Evolutionary conservation across 1,140 invertebrate species (phyloP).

Genomic region (Anoplolepis gracilipes): DNA sequence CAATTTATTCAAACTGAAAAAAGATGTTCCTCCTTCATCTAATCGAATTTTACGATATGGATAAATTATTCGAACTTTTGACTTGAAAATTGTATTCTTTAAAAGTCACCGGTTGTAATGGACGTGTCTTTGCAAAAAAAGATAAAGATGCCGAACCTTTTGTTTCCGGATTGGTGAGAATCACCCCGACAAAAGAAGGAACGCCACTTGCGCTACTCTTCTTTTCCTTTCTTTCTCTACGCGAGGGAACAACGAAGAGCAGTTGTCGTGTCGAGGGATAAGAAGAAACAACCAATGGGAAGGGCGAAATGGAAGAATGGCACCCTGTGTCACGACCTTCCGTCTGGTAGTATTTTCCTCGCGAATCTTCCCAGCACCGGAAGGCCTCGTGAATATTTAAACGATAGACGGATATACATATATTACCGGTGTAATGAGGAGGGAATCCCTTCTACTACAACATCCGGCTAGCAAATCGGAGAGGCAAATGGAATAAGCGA

Average conservation of each 20-base stretch:
- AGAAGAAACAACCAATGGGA: slow-evolving; percentile 48
- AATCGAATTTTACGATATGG: not conserved
- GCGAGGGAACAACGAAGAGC: slow-evolving; percentile 13
- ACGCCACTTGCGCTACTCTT: slow-evolving; percentile 44
- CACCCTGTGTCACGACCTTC: not conserved
- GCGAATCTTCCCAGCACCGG: slow-evolving; percentile 69
- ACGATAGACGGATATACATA: slow-evolving; percentile 76
- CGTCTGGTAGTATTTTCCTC: slow-evolving; percentile 56
- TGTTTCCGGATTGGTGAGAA: slow-evolving; percentile 73
- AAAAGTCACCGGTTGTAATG: not conserved
- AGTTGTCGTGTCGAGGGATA: slow-evolving; percentile 35
- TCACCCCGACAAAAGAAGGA: slow-evolving; percentile 48
- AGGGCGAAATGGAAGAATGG: slow-evolving; percentile 59
- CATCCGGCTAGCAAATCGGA: slow-evolving; percentile 35
- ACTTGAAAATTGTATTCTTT: slow-evolving; percentile 12
- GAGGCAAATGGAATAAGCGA: slow-evolving; percentile 10
- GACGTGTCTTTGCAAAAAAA: slow-evolving; percentile 59
- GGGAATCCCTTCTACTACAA: slow-evolving; percentile 34
- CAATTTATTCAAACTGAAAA: slow-evolving; percentile 27
- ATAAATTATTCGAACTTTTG: slow-evolving; percentile 9
- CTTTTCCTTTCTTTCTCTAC: slow-evolving; percentile 8
- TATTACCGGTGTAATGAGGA: slow-evolving; percentile 75
- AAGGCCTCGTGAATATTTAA: slow-evolving; percentile 77
- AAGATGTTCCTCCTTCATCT: slow-evolving; percentile 11
- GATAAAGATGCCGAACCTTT: slow-evolving; percentile 78